Evolutionary conservation across 2,113 vertebrate species (phyloP), one percentile per base, ranked within the genome.

Genomic region (Lepidothrix coronata): DNA sequence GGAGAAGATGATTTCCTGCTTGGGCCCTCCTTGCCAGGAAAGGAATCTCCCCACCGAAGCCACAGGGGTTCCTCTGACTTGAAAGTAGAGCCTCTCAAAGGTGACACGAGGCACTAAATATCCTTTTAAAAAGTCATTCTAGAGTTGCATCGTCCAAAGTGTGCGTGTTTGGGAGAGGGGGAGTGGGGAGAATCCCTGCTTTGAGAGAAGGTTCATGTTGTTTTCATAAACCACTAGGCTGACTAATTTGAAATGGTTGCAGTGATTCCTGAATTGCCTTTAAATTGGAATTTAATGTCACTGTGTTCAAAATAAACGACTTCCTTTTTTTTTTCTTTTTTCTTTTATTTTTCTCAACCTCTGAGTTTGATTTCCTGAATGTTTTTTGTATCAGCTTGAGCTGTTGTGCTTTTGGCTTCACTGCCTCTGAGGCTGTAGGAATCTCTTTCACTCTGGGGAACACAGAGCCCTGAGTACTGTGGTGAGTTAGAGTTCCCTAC

Each of bases 271-370:
- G 59, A 86, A 91, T 74, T 87, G 43, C 22, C 46, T 92, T 80
- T 77, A 89, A 96, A 89, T 61, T 70, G 67, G 19, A 49, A 54
- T 86, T 91, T 91, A 83, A 91, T 77, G 46, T 88, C 41, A 13
- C 54, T 73, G 22, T 12, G 3, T 83, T 90, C 52, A 79, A 76
- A 95, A 61, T 18, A 82, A 85, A 31, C 49, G 73, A 6, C 4
- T 16, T 49, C 10, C 1, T 5, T 14, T 39, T 49, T 41, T 9
- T 37, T 25, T 52, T 28, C 5, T 23, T 19, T 25, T 4, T 3
- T 3, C 3, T 23, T 33, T 59, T 44, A 3, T 17, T 28, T 44
- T 27, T 49, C 12, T 4, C 19, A 57, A 0, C 14, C 24, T 73
- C 44, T 6, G n/a, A 43, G 20, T 49, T 65, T 44, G 49, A 35